Base-by-base conservation (phyloP, 2,888 invertebrate species). In the Aspidiotus destructor region DNA sequence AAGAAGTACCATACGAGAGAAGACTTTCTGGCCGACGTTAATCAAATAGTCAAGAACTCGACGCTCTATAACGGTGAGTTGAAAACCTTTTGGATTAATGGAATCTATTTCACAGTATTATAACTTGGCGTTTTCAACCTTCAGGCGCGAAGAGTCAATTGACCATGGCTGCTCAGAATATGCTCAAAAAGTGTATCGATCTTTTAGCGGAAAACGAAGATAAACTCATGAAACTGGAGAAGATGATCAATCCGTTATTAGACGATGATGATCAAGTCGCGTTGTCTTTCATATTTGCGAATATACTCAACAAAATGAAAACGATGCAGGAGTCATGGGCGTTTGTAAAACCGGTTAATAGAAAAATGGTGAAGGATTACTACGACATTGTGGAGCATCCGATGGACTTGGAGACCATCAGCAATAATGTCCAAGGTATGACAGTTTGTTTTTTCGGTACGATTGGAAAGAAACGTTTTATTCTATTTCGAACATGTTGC, bases 241-340 rank as follows among this genome's bases (percentile, higher is more conserved):
- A 98, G 78, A 92, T 93, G 40, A 99, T 99, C 73, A 99, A 99
- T 81, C 99, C 99, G 0, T 80, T 99, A 62, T 80, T 99, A 52
- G 97, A 98, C 77, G 98, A 98, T 74, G 88, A 98, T 76, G 97
- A 98, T 78, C 93, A 94, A 80, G 92, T 95, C 68, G 95, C 95
- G 0, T 80, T 98, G 68, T 92, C 94, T 1, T 98, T 89, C 76
- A 93, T 98, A 72, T 82, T 98, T 64, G 92, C 93, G 72, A 92
- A 89, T 75, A 85, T 94, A 48, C 81, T 97, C 60, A 87, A 90
- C 13, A 91, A 90, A 77, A 78, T 97, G 72, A 95, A 93, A 77
- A 81, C 86, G 0, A 87, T 92, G 84, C 84, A 87, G 0, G 93
- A 94, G 76, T 91, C 95, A 17, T 96, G 93, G 89, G 94, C 96